Conservation (phyloP, 2,888 invertebrate species). For the Eupithecia abbreviata region DNA sequence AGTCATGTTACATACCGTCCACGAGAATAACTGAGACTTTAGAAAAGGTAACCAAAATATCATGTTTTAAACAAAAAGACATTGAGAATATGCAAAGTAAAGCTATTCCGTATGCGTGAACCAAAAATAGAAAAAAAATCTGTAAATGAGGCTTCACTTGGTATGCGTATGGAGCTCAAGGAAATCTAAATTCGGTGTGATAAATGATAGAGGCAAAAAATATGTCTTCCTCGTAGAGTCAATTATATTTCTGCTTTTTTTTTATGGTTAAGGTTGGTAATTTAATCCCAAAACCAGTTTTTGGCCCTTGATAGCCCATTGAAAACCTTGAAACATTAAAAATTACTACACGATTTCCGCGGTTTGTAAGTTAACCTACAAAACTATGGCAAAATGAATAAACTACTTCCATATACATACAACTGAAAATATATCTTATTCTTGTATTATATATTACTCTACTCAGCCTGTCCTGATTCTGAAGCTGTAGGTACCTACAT, state of each 20-base stretch:
- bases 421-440: not conserved
- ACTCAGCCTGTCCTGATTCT: not conserved
- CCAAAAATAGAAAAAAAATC: conserved; percentile 23
- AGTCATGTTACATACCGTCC: not conserved
- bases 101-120: conserved; percentile 11
- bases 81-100: conserved; percentile 6
- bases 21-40: not conserved
- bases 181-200: conserved; percentile 38
- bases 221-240: conserved; percentile 40
- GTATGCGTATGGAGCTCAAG: conserved; percentile 28
- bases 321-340: conserved; percentile 47
- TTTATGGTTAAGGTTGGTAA: conserved; percentile 36
- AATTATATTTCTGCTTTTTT: conserved; percentile 34
- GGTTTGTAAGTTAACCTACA: conserved; percentile 22
- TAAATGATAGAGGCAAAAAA: conserved; percentile 37
- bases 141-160: conserved; percentile 9
- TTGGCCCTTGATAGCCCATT: conserved; percentile 51
- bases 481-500: not conserved
- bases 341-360: conserved; percentile 34
- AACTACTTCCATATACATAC: not conserved
- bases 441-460: too few relatives aligned
- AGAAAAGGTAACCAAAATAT: conserved; percentile 4
- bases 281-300: conserved; percentile 46
- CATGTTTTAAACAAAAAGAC: conserved; percentile 17
- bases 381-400: not conserved